Percentiles rank a stretch among this genome's conserved stretches.
Evolutionary conservation across 2,113 vertebrate genomes (phyloP).

Genomic region (Pygoscelis antarcticus): DNA sequence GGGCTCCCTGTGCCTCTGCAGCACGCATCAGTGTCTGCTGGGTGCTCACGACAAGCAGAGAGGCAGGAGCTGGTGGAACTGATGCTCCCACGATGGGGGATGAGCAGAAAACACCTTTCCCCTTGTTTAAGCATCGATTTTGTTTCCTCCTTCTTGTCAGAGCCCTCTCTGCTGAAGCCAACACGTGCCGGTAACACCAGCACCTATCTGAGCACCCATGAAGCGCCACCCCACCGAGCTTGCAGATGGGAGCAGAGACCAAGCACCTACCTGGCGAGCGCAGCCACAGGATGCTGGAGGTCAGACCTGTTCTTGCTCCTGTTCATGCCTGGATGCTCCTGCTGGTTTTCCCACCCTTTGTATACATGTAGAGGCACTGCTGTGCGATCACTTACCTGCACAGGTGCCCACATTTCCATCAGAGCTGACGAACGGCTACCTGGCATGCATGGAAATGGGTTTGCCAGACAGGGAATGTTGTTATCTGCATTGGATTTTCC

Average conservation of each 20-base stretch:
- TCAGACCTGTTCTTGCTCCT: neutral
- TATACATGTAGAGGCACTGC: neutral
- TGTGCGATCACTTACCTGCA: neutral
- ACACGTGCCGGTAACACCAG: neutral
- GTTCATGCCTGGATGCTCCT: neutral
- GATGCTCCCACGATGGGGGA: fast-evolving
- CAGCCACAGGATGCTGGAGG: neutral
- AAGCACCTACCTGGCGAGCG: neutral
- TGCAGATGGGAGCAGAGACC: neutral
- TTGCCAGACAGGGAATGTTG: neutral
- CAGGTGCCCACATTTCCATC: neutral
- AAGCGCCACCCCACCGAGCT: neutral
- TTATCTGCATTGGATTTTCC: neutral
- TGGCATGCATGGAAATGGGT: neutral
- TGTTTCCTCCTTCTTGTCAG: neutral
- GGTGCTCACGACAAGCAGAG: neutral
- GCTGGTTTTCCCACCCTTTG: neutral
- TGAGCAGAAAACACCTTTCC: neutral
- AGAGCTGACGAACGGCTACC: neutral
- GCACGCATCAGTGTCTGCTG: neutral
- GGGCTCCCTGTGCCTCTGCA: neutral
- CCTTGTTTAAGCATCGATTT: neutral
- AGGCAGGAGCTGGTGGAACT: neutral
- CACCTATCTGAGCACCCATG: neutral
- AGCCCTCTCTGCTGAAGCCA: neutral